Evolutionary conservation across 2,888 invertebrate genomes (phyloP), one percentile per base, ranked within the genome.

Genomic region (Leucania comma): DNA sequence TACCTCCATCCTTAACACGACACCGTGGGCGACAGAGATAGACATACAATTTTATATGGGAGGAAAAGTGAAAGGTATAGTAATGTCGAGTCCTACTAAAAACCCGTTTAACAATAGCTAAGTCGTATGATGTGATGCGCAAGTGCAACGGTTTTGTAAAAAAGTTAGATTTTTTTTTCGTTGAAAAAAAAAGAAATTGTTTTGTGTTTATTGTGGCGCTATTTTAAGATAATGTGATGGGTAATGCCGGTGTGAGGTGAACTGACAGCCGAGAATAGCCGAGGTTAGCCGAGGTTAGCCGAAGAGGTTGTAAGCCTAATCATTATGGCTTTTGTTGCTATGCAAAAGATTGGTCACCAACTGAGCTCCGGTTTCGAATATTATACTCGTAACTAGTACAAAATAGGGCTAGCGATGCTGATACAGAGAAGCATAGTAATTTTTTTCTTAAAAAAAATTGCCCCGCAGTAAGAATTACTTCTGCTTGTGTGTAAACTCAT

Each of bases 21-120:
- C 85, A 88, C 78, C 75, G 58, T 14, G 71, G 14, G 58, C 0
- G 59, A 85, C 9, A 42, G 58, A 74, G 74, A 83, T 20, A n/a
- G 20, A 46, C 0, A 57, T 68, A 67, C 20, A 2, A 54, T 9
- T 60, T 4, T 0, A 1, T 2, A 2, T 17, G 14, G 0, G 42
- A 32, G n/a, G 26, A 32, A 77, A 35, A 58, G 75, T 75, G 78
- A 80, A n/a, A 10, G 32, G 1, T 67, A 12, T 77, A 73, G 12
- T 46, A 29, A 3, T 59, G 64, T 79, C 61, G 32, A 72, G 72
- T 79, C 77, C 80, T 75, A 75, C 86, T 84, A 72, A 82, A 89
- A 90, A 85, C 89, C 80, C 88, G 91, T 91, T 91, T 88, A 91
- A 92, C 92, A 93, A 92, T 93, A 91, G 92, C 87, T 87, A 82